phyloP scores from a whole-genome alignment of 2,888 invertebrate species.

The Meiosimyza platycephala region DNA sequence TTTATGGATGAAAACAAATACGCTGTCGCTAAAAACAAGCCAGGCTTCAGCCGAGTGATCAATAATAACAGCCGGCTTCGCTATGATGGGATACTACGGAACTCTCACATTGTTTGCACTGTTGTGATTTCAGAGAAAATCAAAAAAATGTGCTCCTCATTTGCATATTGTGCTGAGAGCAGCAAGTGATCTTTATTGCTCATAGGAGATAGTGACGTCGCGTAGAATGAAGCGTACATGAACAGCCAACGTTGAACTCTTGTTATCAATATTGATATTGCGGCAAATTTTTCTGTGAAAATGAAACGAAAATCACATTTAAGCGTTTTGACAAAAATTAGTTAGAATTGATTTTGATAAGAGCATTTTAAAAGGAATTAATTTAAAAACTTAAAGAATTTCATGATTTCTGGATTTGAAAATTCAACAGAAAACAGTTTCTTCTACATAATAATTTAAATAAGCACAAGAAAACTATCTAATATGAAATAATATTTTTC shows the following conservation, averaged over 20 bases:
- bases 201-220: background rate
- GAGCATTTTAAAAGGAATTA: too few relatives aligned
- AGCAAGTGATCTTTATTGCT: background rate
- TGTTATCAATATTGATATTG: conserved; percentile 8
- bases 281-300: conserved; percentile 3
- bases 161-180: conserved; percentile 14
- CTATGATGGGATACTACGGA: background rate
- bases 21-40: background rate
- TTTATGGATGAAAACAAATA: conserved; percentile 39
- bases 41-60: too few relatives aligned
- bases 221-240: background rate
- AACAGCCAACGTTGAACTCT: conserved; percentile 1
- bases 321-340: too few relatives aligned
- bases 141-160: conserved; percentile 2
- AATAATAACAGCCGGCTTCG: conserved; percentile 2
- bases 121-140: background rate
- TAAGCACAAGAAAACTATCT: background rate
- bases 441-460: conserved; percentile 1
- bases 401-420: too few relatives aligned
- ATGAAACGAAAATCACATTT: too few relatives aligned
- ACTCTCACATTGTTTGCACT: background rate
- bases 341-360: too few relatives aligned
- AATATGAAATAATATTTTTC: too few relatives aligned
- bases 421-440: background rate
- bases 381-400: too few relatives aligned